These are phyloP conservation scores for Brachypteracias leptosomus DNA, from an alignment of 2,113 vertebrate genomes.

Conservation along the genomic window DNA sequence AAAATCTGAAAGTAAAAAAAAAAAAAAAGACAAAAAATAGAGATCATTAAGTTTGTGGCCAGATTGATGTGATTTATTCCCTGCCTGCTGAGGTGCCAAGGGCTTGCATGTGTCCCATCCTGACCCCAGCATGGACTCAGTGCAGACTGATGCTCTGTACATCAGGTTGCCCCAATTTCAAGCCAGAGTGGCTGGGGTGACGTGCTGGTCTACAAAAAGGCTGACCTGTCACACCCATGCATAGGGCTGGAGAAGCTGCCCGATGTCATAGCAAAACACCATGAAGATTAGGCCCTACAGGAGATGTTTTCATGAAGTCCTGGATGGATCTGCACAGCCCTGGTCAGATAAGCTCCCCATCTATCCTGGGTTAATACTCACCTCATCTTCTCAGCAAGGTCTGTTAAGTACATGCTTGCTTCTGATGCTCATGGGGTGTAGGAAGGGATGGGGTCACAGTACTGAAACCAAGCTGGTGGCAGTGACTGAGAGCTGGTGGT, in stretches of 20 bases:
- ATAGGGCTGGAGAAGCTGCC: not conserved
- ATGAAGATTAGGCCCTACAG: not conserved
- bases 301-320: not conserved
- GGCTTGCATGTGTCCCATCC: not conserved
- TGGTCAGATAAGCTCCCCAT: not conserved
- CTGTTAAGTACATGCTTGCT: accelerated
- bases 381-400: not conserved
- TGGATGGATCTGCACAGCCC: not conserved
- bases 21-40: not conserved
- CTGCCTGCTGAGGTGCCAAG: not conserved
- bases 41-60: too few relatives aligned
- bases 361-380: not conserved
- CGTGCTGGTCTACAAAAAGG: not conserved
- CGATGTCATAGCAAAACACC: accelerated
- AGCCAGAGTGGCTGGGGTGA: accelerated
- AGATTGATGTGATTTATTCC: not conserved
- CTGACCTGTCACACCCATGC: accelerated
- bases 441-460: not conserved
- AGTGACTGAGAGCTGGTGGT: not conserved
- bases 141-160: not conserved
- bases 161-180: accelerated
- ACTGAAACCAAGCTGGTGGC: not conserved
- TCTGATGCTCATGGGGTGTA: accelerated
- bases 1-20: not conserved
- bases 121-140: not conserved